Evolutionary conservation across 1,140 invertebrate genomes (phyloP).

Genomic region (Coenobita brevimanus): DNA sequence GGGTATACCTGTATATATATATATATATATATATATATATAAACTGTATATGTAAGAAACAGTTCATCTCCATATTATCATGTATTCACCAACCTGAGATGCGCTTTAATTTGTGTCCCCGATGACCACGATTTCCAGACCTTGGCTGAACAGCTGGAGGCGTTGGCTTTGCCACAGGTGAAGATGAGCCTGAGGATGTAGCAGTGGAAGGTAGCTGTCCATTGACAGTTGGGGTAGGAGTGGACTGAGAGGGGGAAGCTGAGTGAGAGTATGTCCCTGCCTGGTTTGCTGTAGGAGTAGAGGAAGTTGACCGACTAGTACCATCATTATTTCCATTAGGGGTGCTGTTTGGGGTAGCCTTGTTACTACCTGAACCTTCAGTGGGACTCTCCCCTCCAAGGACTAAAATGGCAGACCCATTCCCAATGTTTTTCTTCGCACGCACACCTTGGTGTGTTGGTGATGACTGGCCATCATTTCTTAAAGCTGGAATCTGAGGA

Average conservation of each 20-base stretch:
- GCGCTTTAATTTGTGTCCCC: conserved; percentile 53
- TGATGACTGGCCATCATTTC: conserved; percentile 33
- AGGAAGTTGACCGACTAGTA: neutral
- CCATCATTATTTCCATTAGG: conserved; percentile 19
- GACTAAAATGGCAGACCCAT: conserved; percentile 57
- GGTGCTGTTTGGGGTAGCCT: conserved; percentile 15
- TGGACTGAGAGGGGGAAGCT: conserved; percentile 9
- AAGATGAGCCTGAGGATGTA: conserved; percentile 23
- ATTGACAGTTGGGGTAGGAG: conserved; percentile 25
- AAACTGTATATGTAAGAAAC: too few relatives aligned
- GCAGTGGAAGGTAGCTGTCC: conserved; percentile 41
- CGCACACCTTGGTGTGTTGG: conserved; percentile 38
- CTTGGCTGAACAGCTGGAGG: conserved; percentile 49
- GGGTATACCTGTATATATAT: too few relatives aligned
- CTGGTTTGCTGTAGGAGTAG: conserved; percentile 24
- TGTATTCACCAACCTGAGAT: conserved; percentile 52
- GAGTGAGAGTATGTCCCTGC: neutral
- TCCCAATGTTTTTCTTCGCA: conserved; percentile 44
- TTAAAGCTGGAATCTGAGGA: conserved; percentile 38
- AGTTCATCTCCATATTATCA: too few relatives aligned
- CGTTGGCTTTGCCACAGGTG: conserved; percentile 26
- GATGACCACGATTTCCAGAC: conserved; percentile 42
- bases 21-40: too few relatives aligned
- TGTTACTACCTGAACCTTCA: conserved; percentile 33
- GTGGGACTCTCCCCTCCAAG: conserved; percentile 44